Evolutionary conservation across 2,888 invertebrate genomes (phyloP), one percentile per base, ranked within the genome.

Genomic region (Choristoneura rosaceana): DNA sequence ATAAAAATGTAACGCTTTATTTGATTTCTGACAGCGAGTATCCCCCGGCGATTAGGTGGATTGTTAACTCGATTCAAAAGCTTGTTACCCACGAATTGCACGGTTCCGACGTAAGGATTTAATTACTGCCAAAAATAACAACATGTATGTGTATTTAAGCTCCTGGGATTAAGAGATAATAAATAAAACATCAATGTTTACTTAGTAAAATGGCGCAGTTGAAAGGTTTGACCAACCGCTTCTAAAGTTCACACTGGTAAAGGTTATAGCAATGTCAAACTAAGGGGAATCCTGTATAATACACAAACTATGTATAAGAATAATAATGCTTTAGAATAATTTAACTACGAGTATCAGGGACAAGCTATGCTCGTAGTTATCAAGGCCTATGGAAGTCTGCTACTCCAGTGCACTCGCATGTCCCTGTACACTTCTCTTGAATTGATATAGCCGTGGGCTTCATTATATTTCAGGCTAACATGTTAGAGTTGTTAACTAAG

Each of bases 11-110:
- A 25, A 17, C 64, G 34, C 50, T 50, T 64, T 50, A 64, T 64
- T 64, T 64, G 64, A 64, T 47, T 64, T 50, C 64, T 64, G 50
- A 64, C 64, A 64, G 64, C 34, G 50, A 15, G n/a, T 33, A 50
- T 64, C 64, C 64, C 50, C 64, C 25, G 50, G 64, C 34, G 64
- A 64, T 64, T 34, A 64, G 64, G n/a, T 34, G 64, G 47, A 47
- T 25, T 47, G 63, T 63, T 63, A 47, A 25, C 63, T 63, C 63
- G 47, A 10, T 64, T 34, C 64, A 34, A 34, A 50, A 47, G 64
- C 64, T 34, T 64, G 64, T 15, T 63, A 33, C 64, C 50, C 50
- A 3, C 50, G 15, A 64, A 34, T 50, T 50, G 5, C 47, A 50
- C 45, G 45, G 50, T 34, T 34, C 33, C 34, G 64, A 47, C 34